Evolutionary conservation across 2,888 invertebrate species (phyloP).

Genomic region (Erpobdella octoculata): DNA sequence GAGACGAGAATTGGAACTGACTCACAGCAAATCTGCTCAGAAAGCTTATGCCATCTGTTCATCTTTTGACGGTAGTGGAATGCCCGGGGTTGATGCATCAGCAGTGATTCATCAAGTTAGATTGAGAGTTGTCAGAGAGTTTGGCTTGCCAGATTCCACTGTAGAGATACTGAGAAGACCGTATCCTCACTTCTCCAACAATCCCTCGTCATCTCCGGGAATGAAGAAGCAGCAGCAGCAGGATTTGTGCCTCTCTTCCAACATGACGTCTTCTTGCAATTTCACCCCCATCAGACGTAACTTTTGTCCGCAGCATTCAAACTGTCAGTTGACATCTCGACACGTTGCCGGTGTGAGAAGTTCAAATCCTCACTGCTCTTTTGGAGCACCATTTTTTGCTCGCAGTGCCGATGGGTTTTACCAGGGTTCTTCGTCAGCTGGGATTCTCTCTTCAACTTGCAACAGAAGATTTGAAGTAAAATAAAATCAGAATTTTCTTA

Average conservation of each 20-base stretch:
- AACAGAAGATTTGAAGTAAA: constrained; percentile 11
- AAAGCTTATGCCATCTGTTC: constrained; percentile 62
- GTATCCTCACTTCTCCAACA: not conserved
- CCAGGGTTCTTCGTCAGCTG: not conserved
- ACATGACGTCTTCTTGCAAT: not conserved
- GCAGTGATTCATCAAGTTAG: constrained; percentile 67
- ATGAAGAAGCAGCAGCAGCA: not conserved
- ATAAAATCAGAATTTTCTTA: not conserved
- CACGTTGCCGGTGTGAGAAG: not conserved
- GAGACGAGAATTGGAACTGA: constrained; percentile 74
- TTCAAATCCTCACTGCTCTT: not conserved
- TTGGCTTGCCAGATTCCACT: constrained; percentile 81
- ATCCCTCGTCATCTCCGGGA: not conserved
- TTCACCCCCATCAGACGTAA: constrained; percentile 7
- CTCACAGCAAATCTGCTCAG: constrained; percentile 61
- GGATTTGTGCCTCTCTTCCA: no score
- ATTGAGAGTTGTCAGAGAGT: constrained; percentile 82
- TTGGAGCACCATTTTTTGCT: not conserved
- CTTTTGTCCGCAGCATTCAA: constrained; percentile 9
- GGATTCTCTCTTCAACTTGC: constrained; percentile 3
- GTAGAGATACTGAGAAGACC: constrained; percentile 62
- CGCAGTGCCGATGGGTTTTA: not conserved
- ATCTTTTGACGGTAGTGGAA: not conserved
- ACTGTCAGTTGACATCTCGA: not conserved
- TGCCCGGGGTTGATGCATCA: constrained; percentile 62